Conservation (phyloP, 1,140 invertebrate species). For the Nylanderia fulva region DNA sequence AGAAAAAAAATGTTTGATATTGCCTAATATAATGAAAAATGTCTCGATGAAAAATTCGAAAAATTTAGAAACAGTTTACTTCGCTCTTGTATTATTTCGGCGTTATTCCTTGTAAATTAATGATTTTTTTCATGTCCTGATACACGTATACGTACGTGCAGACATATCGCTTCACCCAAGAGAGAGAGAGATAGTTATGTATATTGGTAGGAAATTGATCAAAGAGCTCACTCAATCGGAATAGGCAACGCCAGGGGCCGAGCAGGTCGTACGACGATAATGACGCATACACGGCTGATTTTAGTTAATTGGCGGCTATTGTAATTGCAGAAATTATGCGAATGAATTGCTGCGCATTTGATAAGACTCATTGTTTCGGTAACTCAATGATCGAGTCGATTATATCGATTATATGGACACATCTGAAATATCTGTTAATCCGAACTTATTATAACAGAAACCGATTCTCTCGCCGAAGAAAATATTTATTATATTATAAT, state of each 20-base stretch:
- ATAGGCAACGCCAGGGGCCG: conserved; percentile 14
- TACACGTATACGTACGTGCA: no score
- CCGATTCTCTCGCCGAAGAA: neutral
- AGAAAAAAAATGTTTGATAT: no score
- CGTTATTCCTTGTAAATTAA: neutral
- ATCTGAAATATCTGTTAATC: neutral
- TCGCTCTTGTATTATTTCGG: no score
- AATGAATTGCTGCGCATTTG: conserved; percentile 59
- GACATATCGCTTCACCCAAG: neutral
- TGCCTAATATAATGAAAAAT: no score
- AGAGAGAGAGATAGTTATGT: conserved; percentile 38
- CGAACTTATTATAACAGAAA: no score
- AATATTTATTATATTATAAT: no score
- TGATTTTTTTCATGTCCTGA: neutral
- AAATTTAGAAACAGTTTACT: neutral
- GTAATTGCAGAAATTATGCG: conserved; percentile 67
- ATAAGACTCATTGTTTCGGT: neutral
- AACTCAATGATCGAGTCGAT: conserved; percentile 20
- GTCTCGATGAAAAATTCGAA: neutral
- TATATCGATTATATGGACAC: neutral
- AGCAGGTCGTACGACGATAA: conserved; percentile 1
- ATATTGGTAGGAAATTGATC: conserved; percentile 65
- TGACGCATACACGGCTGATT: conserved; percentile 46
- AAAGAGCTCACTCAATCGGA: conserved; percentile 55
- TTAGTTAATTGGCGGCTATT: conserved; percentile 69